Evolutionary conservation across 2,797 vertebrate species (phyloP).

Genomic region (Micrastur ruficollis): DNA sequence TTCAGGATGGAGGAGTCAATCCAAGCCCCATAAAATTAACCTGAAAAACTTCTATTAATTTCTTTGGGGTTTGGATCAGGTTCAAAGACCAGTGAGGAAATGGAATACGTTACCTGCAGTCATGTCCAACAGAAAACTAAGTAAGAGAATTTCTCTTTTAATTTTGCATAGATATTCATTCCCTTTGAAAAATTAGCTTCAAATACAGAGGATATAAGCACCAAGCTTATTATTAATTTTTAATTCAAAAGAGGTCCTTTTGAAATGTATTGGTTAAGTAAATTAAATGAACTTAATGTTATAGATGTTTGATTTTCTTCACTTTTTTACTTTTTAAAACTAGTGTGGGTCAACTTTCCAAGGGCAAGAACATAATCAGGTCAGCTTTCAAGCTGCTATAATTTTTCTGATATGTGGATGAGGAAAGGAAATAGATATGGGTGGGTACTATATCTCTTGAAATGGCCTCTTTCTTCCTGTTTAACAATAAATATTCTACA

Average conservation of each 20-base stretch:
- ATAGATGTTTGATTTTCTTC: constrained; percentile 10
- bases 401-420: constrained; percentile 68
- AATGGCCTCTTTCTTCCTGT: constrained; percentile 66
- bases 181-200: constrained; percentile 16
- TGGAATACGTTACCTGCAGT: not conserved
- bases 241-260: not conserved
- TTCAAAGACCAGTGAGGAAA: constrained; percentile 25
- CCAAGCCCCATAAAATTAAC: constrained; percentile 10
- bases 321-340: constrained; percentile 54
- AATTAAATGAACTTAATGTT: constrained; percentile 23
- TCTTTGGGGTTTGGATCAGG: not conserved
- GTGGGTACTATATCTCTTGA: constrained; percentile 69
- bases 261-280: constrained; percentile 10
- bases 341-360: constrained; percentile 52
- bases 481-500: constrained; percentile 71
- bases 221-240: constrained; percentile 1
- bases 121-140: not conserved
- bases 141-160: not conserved
- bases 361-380: constrained; percentile 63
- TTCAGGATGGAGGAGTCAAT: not conserved
- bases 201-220: constrained; percentile 36
- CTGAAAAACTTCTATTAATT: constrained; percentile 39
- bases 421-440: constrained; percentile 67
- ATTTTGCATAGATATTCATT: not conserved
- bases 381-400: constrained; percentile 64